Percentiles rank a stretch among this genome's conserved stretches.
phyloP scores from a whole-genome alignment of 64 coral and sea anemone species.

The Exaiptasia diaphana region DNA sequence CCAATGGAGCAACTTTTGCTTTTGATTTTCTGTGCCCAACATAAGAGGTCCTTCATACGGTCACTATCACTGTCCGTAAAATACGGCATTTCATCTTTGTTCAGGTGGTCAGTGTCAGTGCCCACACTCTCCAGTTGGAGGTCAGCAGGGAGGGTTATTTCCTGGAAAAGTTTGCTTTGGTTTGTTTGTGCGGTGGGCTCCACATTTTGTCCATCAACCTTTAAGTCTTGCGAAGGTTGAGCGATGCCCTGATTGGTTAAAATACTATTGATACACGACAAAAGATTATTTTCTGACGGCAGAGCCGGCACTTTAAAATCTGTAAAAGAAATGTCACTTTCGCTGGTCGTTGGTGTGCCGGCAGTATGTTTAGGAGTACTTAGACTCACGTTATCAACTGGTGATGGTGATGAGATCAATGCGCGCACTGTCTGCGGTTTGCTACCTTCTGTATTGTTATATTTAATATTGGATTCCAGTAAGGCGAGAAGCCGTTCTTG shows the following conservation, averaged over 20 bases:
- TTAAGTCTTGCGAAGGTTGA: background rate
- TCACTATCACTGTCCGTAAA: constrained; percentile 13
- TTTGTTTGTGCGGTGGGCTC: background rate
- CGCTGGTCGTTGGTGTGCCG: background rate
- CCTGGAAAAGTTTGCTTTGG: constrained; percentile 1
- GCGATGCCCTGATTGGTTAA: background rate
- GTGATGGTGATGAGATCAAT: background rate
- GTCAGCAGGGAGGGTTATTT: constrained; percentile 12
- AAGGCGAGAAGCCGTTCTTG: constrained; percentile 45
- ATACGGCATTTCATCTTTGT: background rate
- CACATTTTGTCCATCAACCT: background rate
- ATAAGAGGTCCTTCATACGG: constrained; percentile 32
- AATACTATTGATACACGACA: constrained; percentile 10
- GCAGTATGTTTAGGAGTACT: background rate
- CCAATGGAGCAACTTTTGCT: constrained; percentile 60
- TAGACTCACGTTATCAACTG: background rate
- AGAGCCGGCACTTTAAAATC: constrained; percentile 12
- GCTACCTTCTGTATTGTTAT: background rate
- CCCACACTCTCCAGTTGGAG: background rate
- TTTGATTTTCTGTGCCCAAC: constrained; percentile 55
- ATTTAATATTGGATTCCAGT: background rate
- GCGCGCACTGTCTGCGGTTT: background rate
- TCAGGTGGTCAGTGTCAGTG: background rate
- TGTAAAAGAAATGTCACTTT: background rate
- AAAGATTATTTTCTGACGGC: constrained; percentile 3